Evolutionary conservation across 2,888 invertebrate genomes (phyloP).

Genomic region (Phrixothrix hirtus): DNA sequence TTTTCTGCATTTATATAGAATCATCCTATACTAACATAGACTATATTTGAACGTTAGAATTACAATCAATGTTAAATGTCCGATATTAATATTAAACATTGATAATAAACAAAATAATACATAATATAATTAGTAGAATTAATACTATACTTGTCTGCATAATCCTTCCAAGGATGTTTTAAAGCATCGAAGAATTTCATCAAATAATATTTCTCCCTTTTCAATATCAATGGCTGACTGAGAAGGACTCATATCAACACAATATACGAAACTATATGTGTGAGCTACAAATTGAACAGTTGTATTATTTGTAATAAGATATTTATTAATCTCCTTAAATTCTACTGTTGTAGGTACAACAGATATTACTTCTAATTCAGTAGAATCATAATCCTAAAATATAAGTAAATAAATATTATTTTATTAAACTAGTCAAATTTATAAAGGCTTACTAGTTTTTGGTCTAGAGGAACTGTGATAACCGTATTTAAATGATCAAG

Average conservation of each 20-base stretch:
- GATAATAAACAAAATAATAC: too few relatives aligned
- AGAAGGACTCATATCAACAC: conserved; percentile 79
- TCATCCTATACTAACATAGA: too few relatives aligned
- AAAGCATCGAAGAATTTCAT: conserved; percentile 63
- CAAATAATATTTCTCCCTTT: conserved; percentile 64
- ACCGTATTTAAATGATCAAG: conserved; percentile 67
- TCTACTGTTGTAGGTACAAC: conserved; percentile 62
- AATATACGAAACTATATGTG: conserved; percentile 72
- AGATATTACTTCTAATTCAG: conserved; percentile 67
- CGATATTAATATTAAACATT: too few relatives aligned
- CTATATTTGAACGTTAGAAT: too few relatives aligned
- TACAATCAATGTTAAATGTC: too few relatives aligned
- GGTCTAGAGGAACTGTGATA: conserved; percentile 57
- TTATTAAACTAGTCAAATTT: not conserved
- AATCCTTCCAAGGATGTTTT: conserved; percentile 62
- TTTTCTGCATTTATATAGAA: too few relatives aligned
- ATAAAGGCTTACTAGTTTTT: conserved; percentile 46
- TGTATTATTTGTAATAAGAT: conserved; percentile 62
- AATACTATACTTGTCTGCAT: conserved; percentile 59
- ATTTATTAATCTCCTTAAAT: conserved; percentile 54
- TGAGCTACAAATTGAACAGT: conserved; percentile 70
- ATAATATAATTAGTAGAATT: not conserved
- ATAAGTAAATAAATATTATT: conserved; percentile 6
- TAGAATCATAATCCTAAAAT: conserved; percentile 56
- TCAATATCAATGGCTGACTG: conserved; percentile 69